Conservation (phyloP, 2,797 vertebrate genomes). For the Cossypha niveicapilla region DNA sequence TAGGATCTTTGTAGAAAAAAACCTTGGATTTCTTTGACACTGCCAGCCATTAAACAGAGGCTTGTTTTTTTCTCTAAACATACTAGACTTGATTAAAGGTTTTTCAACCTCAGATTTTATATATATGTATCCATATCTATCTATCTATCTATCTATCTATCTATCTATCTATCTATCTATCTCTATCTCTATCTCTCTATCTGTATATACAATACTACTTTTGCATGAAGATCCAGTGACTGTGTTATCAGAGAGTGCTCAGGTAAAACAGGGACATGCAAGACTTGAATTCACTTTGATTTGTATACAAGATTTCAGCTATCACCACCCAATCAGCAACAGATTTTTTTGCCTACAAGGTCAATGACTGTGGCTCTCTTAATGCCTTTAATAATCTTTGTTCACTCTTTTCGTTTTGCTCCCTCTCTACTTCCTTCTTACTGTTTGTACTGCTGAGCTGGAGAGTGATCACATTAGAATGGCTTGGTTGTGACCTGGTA, state of each 20-base stretch:
- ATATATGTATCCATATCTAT: too few species aligned
- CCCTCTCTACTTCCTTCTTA: not conserved
- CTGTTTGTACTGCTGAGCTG: not conserved
- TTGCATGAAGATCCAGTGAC: not conserved
- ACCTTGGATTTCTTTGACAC: fast-evolving
- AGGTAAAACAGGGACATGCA: fast-evolving
- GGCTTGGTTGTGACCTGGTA: not conserved
- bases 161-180: too few species aligned
- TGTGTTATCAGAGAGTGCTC: not conserved
- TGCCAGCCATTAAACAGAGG: not conserved
- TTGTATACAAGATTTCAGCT: not conserved
- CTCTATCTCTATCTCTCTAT: too few species aligned
- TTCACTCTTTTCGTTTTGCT: not conserved
- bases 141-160: too few species aligned
- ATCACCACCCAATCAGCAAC: fast-evolving
- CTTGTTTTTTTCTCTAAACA: not conserved
- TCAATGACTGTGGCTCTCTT: not conserved
- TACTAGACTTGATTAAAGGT: not conserved
- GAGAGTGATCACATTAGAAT: not conserved
- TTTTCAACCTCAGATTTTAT: not conserved
- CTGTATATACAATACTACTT: not conserved
- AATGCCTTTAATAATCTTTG: not conserved
- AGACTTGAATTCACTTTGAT: not conserved
- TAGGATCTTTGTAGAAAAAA: not conserved
- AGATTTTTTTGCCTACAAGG: not conserved